phyloP scores from a whole-genome alignment of 2,113 vertebrate genomes.

The Pontoporia blainvillei region DNA sequence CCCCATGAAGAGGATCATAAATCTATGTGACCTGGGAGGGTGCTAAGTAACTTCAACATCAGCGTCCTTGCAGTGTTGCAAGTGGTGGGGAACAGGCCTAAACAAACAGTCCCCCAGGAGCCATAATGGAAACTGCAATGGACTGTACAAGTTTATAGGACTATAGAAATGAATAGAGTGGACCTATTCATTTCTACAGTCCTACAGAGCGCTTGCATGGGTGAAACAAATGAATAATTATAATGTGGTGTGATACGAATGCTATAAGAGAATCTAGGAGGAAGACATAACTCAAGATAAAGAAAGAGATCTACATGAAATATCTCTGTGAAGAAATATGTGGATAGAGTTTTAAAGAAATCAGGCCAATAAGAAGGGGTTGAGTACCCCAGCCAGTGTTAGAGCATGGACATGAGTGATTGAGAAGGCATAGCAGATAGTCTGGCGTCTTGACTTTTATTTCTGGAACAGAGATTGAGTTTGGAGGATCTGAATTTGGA shows the following conservation, averaged over 20 bases:
- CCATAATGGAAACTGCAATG: neutral
- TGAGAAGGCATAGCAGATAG: neutral
- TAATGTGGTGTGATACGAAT: neutral
- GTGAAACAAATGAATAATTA: neutral
- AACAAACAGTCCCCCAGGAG: neutral
- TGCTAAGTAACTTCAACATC: neutral
- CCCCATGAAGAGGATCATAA: neutral
- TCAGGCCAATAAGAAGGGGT: neutral
- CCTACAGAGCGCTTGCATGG: neutral
- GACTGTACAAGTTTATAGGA: neutral
- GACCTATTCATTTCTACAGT: neutral
- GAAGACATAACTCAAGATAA: neutral
- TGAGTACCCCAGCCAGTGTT: neutral
- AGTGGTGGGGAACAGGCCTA: neutral
- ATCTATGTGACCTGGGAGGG: accelerated
- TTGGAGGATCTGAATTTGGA: neutral
- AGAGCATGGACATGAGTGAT: neutral
- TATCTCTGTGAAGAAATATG: neutral
- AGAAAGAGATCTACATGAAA: neutral
- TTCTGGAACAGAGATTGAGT: neutral
- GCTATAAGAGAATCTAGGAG: neutral
- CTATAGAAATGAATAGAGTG: neutral
- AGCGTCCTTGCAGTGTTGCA: neutral
- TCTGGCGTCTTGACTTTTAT: neutral
- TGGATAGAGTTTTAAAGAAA: neutral